Evolutionary conservation across 2,888 invertebrate genomes (phyloP).

Genomic region (Phoronis australis): DNA sequence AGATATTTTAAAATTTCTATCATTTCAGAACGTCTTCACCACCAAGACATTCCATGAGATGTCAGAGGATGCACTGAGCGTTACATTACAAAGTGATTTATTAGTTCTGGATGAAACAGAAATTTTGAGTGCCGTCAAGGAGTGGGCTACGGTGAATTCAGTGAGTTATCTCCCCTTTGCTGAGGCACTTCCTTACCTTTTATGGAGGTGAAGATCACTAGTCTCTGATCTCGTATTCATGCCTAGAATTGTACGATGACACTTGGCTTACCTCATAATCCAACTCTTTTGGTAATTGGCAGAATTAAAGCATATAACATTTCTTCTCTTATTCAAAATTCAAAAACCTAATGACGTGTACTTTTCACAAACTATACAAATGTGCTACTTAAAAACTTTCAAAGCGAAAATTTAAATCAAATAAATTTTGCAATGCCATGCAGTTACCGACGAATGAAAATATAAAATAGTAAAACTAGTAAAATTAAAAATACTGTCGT

Average conservation of each 20-base stretch:
- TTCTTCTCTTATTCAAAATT: no score
- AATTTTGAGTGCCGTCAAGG: slow-evolving; percentile 33
- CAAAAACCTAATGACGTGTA: no score
- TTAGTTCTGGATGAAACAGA: slow-evolving; percentile 44
- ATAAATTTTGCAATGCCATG: no score
- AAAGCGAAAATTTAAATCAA: no score
- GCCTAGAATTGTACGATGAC: neutral
- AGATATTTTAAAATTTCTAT: neutral
- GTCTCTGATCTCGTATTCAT: slow-evolving; percentile 1
- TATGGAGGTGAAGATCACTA: neutral
- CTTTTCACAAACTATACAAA: no score
- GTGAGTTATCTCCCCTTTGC: slow-evolving; percentile 18
- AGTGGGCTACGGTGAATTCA: slow-evolving; percentile 46
- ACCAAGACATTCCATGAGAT: slow-evolving; percentile 46
- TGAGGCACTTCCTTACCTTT: neutral
- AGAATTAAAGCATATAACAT: no score
- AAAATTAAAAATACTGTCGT: no score
- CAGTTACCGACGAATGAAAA: no score
- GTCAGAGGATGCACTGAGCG: slow-evolving; percentile 39
- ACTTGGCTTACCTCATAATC: no score
- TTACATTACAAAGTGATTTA: slow-evolving; percentile 30
- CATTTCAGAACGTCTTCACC: slow-evolving; percentile 39
- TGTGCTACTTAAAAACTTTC: no score
- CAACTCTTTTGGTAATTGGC: no score
- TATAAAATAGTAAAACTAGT: no score